phyloP scores from a whole-genome alignment of 2,888 invertebrate species.

The Troides helena region DNA sequence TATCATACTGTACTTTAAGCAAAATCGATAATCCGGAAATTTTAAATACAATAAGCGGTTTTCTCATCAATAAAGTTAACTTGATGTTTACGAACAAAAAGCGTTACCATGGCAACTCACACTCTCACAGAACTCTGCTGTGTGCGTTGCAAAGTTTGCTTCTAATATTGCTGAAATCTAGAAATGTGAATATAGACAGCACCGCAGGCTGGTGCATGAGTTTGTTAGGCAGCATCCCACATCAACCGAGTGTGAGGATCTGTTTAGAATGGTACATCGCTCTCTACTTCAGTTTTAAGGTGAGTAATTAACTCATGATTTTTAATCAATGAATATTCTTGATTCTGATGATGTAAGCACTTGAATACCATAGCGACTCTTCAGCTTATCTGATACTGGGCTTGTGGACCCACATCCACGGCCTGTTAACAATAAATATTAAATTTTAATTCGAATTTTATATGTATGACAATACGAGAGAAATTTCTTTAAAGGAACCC shows the following conservation, averaged over 20 bases:
- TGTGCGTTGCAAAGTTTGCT: conserved; percentile 59
- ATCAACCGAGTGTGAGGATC: conserved; percentile 62
- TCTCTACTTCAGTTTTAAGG: conserved; percentile 56
- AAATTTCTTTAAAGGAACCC: too few relatives aligned
- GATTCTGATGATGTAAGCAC: too few relatives aligned
- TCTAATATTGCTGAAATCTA: conserved; percentile 48
- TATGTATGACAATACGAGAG: too few relatives aligned
- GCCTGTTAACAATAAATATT: too few relatives aligned
- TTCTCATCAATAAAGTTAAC: conserved; percentile 55
- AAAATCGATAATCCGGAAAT: conserved; percentile 48
- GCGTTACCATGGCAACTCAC: conserved; percentile 69
- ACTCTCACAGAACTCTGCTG: conserved; percentile 58
- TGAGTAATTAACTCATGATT: conserved; percentile 36
- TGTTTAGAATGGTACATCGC: conserved; percentile 68
- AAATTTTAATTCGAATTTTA: too few relatives aligned
- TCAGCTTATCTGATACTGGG: too few relatives aligned
- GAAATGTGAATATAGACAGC: conserved; percentile 37
- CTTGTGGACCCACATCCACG: too few relatives aligned
- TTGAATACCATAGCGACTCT: too few relatives aligned
- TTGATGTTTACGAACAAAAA: conserved; percentile 57
- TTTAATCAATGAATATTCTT: too few relatives aligned
- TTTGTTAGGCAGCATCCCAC: conserved; percentile 60
- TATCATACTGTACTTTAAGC: conserved; percentile 47
- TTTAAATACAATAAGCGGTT: conserved; percentile 44
- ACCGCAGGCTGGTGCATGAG: conserved; percentile 55